Evolutionary conservation across 1,140 invertebrate species (phyloP).

Genomic region (Diuraphis noxia): DNA sequence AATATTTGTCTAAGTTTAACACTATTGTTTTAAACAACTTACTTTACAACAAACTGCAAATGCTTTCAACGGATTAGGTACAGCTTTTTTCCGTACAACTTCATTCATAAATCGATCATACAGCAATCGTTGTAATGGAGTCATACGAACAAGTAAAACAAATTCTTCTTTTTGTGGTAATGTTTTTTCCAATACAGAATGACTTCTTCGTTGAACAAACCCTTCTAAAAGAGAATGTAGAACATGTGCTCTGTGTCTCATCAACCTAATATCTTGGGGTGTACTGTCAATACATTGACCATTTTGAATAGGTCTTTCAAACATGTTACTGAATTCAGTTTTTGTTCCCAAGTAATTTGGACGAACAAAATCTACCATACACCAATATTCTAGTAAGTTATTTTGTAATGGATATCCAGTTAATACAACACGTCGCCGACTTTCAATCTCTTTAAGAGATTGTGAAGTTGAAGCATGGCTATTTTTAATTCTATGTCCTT

Average conservation of each 20-base stretch:
- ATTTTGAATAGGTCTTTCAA: constrained; percentile 92
- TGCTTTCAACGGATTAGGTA: constrained; percentile 94
- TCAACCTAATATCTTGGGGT: constrained; percentile 83
- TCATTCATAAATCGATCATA: constrained; percentile 92
- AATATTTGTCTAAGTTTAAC: background rate
- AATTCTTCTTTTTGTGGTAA: constrained; percentile 91
- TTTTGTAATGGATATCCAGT: constrained; percentile 97
- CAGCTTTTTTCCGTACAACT: constrained; percentile 79
- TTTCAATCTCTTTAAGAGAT: constrained; percentile 88
- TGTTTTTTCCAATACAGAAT: constrained; percentile 82
- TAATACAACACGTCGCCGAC: constrained; percentile 84
- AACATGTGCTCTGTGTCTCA: constrained; percentile 88
- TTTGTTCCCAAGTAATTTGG: constrained; percentile 91
- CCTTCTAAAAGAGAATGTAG: constrained; percentile 86
- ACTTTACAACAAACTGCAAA: constrained; percentile 98
- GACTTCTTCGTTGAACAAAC: constrained; percentile 89
- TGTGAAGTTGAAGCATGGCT: constrained; percentile 90
- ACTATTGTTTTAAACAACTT: constrained; percentile 56
- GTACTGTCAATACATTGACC: constrained; percentile 93
- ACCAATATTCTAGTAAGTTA: constrained; percentile 94
- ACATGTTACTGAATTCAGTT: constrained; percentile 94
- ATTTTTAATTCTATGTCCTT: constrained; percentile 96
- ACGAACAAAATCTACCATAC: constrained; percentile 94
- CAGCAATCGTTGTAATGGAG: constrained; percentile 80
- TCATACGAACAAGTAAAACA: constrained; percentile 86